Conservation (phyloP, 2,113 vertebrate genomes). For the Sorex araneus region DNA sequence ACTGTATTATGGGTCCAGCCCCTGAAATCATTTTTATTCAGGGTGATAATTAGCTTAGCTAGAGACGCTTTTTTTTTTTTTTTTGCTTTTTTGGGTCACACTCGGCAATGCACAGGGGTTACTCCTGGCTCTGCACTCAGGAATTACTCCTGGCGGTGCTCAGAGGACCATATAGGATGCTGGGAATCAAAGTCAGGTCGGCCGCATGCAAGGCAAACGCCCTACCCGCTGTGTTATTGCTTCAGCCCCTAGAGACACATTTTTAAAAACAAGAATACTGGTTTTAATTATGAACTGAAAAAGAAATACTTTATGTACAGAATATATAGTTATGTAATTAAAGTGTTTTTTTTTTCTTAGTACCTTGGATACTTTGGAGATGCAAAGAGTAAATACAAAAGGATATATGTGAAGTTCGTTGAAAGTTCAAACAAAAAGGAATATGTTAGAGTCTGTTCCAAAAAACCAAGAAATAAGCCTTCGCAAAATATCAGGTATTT, state of each 20-base stretch:
- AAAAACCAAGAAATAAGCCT: conserved; percentile 95
- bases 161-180: no score
- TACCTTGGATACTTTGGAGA: conserved; percentile 99
- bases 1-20: no score
- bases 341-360: conserved; percentile 85
- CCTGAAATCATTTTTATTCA: conserved; percentile 29
- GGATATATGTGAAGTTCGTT: conserved; percentile 98
- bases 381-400: conserved; percentile 97
- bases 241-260: no score
- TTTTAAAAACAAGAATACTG: conserved; percentile 18
- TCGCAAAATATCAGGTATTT: conserved; percentile 95
- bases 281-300: not conserved
- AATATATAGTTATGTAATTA: conserved; percentile 65
- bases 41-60: not conserved
- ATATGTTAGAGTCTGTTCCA: conserved; percentile 97
- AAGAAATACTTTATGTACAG: conserved; percentile 34
- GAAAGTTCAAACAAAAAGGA: conserved; percentile 99
- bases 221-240: no score
- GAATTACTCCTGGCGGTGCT: no score
- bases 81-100: no score
- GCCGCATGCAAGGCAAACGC: no score
- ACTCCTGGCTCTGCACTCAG: no score
- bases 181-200: no score
- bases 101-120: no score
- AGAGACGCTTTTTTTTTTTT: no score